phyloP scores from a whole-genome alignment of 2,797 vertebrate species.

The Pristis pectinata region DNA sequence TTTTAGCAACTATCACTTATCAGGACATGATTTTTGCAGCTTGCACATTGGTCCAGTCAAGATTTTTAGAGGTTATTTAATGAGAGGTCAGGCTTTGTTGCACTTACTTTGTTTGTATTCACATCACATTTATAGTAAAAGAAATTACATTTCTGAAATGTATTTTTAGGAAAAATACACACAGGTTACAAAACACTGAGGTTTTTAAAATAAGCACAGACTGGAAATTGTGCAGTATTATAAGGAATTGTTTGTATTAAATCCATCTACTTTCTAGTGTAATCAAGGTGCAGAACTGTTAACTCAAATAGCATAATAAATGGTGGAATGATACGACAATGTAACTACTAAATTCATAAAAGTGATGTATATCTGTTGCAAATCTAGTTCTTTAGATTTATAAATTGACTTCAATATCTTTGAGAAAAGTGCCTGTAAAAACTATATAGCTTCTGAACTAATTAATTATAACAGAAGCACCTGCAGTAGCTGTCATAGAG shows the following conservation, averaged over 20 bases:
- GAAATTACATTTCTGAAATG: neutral
- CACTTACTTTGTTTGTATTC: neutral
- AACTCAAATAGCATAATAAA: neutral
- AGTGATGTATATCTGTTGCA: neutral
- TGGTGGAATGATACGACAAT: neutral
- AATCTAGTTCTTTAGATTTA: neutral
- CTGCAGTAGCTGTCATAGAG: too few relatives aligned
- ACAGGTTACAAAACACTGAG: neutral
- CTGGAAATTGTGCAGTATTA: neutral
- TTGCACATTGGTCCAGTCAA: too few relatives aligned
- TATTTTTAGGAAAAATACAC: neutral
- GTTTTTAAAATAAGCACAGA: neutral
- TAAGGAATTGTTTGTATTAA: neutral
- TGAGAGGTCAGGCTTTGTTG: neutral
- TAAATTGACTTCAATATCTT: too few relatives aligned
- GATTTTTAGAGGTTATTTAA: neutral
- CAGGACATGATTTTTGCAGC: neutral
- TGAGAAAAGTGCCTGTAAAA: too few relatives aligned
- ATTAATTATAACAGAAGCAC: too few relatives aligned
- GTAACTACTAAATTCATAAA: neutral
- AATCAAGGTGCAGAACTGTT: neutral
- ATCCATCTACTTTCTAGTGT: neutral
- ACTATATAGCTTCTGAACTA: too few relatives aligned
- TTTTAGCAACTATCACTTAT: neutral
- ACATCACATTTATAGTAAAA: neutral